Percentiles rank a stretch among this genome's conserved stretches.
Conservation (phyloP, 2,113 vertebrate genomes). For the Rhynchopsitta pachyrhyncha region DNA sequence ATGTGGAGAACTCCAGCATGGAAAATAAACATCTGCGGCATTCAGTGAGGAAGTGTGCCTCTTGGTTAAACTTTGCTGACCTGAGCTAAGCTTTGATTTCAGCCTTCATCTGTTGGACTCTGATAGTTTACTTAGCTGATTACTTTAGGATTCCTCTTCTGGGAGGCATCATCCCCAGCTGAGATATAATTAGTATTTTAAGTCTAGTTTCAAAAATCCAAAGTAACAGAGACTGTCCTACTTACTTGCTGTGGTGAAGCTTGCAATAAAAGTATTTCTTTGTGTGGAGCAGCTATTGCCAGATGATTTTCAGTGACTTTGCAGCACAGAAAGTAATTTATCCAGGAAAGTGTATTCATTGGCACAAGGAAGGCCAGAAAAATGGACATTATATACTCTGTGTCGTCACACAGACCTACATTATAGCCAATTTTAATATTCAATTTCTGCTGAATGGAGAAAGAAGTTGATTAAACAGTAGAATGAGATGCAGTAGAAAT, state of each 20-base stretch:
- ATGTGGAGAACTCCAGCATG: not conserved
- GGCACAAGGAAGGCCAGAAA: not conserved
- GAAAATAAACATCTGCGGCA: not conserved
- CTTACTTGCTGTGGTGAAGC: not conserved
- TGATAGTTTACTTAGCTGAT: not conserved
- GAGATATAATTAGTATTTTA: not conserved
- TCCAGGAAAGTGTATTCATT: not conserved
- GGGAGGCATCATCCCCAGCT: not conserved
- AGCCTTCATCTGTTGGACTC: not conserved
- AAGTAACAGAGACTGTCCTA: not conserved
- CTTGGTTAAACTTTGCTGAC: not conserved
- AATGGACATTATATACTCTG: not conserved
- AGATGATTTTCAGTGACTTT: not conserved
- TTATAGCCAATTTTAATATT: constrained; percentile 25
- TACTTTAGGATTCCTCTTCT: not conserved
- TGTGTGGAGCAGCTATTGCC: not conserved
- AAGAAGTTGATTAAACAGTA: not conserved
- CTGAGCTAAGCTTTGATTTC: not conserved
- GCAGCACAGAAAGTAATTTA: not conserved
- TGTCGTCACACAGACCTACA: not conserved
- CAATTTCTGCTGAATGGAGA: not conserved
- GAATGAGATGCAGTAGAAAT: not conserved
- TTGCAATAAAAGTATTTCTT: not conserved
- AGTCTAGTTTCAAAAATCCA: not conserved
- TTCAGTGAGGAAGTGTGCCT: not conserved